These are phyloP conservation scores for Aromia moschata DNA, from an alignment of 2,888 invertebrate species.

Conservation along the genomic window DNA sequence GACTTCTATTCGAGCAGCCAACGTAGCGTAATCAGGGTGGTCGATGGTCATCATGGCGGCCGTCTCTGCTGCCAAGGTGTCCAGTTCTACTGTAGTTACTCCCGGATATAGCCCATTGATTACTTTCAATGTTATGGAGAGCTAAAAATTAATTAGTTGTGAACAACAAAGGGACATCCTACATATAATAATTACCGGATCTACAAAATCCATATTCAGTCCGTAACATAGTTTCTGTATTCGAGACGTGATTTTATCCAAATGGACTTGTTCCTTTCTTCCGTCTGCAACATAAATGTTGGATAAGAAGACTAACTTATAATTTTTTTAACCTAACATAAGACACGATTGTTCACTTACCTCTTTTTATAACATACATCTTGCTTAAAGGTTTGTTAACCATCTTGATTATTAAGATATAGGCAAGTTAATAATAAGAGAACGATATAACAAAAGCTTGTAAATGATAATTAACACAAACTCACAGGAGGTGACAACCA, in stretches of 20 bases:
- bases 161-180: no score
- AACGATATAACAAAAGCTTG: neutral
- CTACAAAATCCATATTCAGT: slow-evolving; percentile 94
- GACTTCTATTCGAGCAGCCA: slow-evolving; percentile 87
- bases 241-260: slow-evolving; percentile 97
- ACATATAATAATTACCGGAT: slow-evolving; percentile 92
- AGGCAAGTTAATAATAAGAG: neutral
- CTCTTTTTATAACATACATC: slow-evolving; percentile 66
- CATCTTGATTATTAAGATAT: slow-evolving; percentile 60
- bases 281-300: slow-evolving; percentile 73
- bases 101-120: slow-evolving; percentile 95
- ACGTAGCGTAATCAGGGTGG: slow-evolving; percentile 94
- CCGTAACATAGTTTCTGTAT: slow-evolving; percentile 96
- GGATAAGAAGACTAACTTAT: slow-evolving; percentile 53
- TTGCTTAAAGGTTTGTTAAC: slow-evolving; percentile 63
- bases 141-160: slow-evolving; percentile 28
- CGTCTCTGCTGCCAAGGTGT: slow-evolving; percentile 97
- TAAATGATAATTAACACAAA: neutral
- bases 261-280: slow-evolving; percentile 88
- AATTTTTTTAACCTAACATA: slow-evolving; percentile 64
- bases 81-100: slow-evolving; percentile 95
- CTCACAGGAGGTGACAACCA: neutral
- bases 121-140: slow-evolving; percentile 85
- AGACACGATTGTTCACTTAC: slow-evolving; percentile 58
- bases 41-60: slow-evolving; percentile 98